Base-by-base conservation (phyloP, 2,888 invertebrate species). In the Andrena marginata region DNA sequence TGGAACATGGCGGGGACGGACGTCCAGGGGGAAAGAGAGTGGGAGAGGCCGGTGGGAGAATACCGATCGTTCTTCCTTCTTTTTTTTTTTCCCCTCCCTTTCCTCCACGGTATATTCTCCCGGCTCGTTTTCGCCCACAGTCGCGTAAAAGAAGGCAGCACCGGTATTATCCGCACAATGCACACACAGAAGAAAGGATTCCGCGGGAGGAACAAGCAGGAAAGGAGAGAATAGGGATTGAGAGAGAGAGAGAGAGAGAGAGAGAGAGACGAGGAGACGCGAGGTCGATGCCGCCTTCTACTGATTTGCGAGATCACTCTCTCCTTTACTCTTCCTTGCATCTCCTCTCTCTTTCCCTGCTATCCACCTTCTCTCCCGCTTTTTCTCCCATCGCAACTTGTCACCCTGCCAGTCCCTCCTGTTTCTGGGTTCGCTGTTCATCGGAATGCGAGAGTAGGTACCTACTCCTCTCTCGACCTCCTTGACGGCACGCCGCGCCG, bases 271-370 rank as follows among this genome's bases (percentile, higher is more conserved):
- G 56, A 42, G 59, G 67, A 73, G 69, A 62, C 73, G 60, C 64
- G 77, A 84, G 84, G 84, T 82, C 87, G 84, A 87, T 85, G 86
- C 77, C 82, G 75, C 75, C 86, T 81, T 62, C 86, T 75, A 76
- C 82, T 79, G 88, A 87, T 87, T 86, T 82, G 86, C 82, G 82
- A 87, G 82, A 88, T 82, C 82, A 77, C 85, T 74, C 77, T 81
- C 70, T 75, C 59, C 48, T 42, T 65, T 67, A 65, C 33, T 35
- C 62, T 54, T 48, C 48, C 65, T 35, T 23, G 67, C 48, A 23
- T 31, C 63, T 63, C 69, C 60, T 48, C 26, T 48, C 54, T 49
- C 33, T 31, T 20, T 35, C 33, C 31, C 26, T 4, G 31, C 63
- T 10, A 76, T 70, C 56, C 64, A 68, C 70, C 65, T 62, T 64